phyloP scores from a whole-genome alignment of 1,140 invertebrate genomes.

The Hycleus cichorii region DNA sequence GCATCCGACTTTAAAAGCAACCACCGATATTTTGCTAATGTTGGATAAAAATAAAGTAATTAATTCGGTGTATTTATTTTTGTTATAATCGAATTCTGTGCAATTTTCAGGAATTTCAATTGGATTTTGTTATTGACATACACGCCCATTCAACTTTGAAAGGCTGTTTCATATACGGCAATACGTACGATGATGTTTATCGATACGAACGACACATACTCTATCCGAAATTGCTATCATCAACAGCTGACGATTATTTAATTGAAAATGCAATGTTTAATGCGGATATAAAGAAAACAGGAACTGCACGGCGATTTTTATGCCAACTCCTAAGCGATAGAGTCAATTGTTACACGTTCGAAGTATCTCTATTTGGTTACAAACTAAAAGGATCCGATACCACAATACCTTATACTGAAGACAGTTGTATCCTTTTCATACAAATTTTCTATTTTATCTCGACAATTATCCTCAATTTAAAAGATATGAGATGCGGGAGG shows the following conservation, averaged over 20 bases:
- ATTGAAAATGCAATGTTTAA: slow-evolving; percentile 81
- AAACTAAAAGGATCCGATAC: slow-evolving; percentile 54
- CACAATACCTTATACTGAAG: slow-evolving; percentile 78
- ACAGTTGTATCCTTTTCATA: slow-evolving; percentile 76
- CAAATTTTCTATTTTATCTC: neutral
- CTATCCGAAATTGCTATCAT: slow-evolving; percentile 81
- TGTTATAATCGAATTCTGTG: neutral
- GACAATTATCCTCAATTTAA: slow-evolving; percentile 20
- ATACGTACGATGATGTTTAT: slow-evolving; percentile 91
- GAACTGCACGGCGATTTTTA: slow-evolving; percentile 76
- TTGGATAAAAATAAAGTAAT: slow-evolving; percentile 65
- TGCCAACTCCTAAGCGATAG: slow-evolving; percentile 61
- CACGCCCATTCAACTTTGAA: slow-evolving; percentile 88
- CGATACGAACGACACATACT: slow-evolving; percentile 82
- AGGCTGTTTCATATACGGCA: slow-evolving; percentile 93
- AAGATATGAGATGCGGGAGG: slow-evolving; percentile 60
- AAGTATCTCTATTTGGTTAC: slow-evolving; percentile 84
- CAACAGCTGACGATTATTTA: slow-evolving; percentile 78
- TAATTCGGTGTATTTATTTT: neutral
- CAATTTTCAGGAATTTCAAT: slow-evolving; percentile 55
- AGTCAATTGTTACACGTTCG: slow-evolving; percentile 76
- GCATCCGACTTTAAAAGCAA: slow-evolving; percentile 80
- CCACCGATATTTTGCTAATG: slow-evolving; percentile 68
- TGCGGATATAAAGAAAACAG: slow-evolving; percentile 73
- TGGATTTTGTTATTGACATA: slow-evolving; percentile 91